Base-by-base conservation (phyloP, 2,888 invertebrate species). In the Lasioglossum marginatum region DNA sequence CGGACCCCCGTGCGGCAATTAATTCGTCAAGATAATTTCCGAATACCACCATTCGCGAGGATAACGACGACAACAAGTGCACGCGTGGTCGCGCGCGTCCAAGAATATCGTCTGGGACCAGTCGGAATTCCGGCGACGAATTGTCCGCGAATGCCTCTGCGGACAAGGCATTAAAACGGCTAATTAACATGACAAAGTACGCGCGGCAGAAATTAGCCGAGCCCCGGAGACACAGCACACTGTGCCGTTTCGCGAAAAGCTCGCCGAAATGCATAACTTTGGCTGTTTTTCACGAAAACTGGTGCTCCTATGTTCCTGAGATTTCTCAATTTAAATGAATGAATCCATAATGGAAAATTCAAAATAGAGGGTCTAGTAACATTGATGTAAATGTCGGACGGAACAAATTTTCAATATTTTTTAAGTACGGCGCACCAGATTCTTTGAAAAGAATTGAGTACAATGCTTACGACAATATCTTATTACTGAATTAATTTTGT, bases 141-240 rank as follows among this genome's bases (percentile, higher is more conserved):
- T 78, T 79, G 88, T 76, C 63, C 81, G 77, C 83, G 81, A 79
- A 75, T 77, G 76, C 71, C 79, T 71, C 34, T 57, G 78, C 82
- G 89, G 85, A 78, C 87, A 78, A 83, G 81, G 83, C 87, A 80
- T 89, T 87, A 89, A 89, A 89, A 72, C 81, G 86, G 77, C 86
- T 89, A 87, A 89, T 89, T 89, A 89, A 89, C 86, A 86, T 81
- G 89, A 89, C 89, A 81, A 87, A 89, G 79, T 83, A 78, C 84
- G 81, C 72, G 77, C 71, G 75, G 68, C 16, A 79, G 87, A 85
- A 88, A 87, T 88, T 89, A 89, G 87, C 78, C 75, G 68, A 19
- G 81, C 77, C 70, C 63, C 37, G 57, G 52, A 52, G 52, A 23
- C 52, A 52, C 52, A 23, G 52, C 52, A 23, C 52, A 10, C 52